These are phyloP conservation scores for Anarhynchus alexandrinus DNA, from an alignment of 2,113 vertebrate species.

Conservation along the genomic window DNA sequence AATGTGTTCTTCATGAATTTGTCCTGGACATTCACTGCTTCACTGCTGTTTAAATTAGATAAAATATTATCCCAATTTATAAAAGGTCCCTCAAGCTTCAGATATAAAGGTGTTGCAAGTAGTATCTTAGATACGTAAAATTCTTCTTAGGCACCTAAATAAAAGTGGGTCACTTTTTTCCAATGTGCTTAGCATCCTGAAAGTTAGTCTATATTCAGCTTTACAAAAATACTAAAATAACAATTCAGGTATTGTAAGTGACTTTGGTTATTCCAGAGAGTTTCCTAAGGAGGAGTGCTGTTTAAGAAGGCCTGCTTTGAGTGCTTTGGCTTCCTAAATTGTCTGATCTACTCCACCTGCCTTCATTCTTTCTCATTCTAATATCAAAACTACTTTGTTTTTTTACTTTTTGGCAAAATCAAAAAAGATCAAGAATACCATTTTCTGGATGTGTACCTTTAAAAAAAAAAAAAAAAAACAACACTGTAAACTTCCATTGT, in stretches of 20 bases:
- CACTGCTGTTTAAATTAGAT: not conserved
- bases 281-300: not conserved
- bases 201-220: not conserved
- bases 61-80: not conserved
- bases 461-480: not conserved
- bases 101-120: not conserved
- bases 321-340: not conserved
- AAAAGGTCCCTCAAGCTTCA: not conserved
- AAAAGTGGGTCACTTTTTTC: not conserved
- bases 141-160: not conserved
- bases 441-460: not conserved
- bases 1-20: not conserved
- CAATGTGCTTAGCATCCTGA: not conserved
- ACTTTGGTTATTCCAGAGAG: not conserved
- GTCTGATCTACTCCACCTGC: rapidly evolving
- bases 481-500: not conserved
- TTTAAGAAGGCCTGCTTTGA: not conserved
- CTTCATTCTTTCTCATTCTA: not conserved
- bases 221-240: not conserved
- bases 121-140: not conserved
- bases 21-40: not conserved
- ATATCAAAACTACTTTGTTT: not conserved
- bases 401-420: not conserved
- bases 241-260: not conserved
- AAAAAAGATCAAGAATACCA: not conserved